Base-by-base conservation (phyloP, 2,888 invertebrate genomes). In the Sesamia inferens region DNA sequence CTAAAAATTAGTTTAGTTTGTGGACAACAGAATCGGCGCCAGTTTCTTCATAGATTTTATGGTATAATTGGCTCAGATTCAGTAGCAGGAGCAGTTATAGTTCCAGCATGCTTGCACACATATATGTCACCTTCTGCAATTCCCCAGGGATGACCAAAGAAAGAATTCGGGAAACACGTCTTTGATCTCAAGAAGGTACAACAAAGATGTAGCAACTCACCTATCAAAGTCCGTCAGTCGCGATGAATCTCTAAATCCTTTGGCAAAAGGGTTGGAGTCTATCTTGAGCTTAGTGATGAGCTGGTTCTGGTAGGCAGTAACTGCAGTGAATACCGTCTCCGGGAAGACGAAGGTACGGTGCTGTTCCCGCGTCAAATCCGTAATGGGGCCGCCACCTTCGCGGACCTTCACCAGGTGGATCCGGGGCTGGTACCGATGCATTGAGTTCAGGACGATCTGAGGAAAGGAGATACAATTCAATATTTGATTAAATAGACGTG, bases 231-330 rank as follows among this genome's bases (percentile, higher is more conserved):
- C 99, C 67, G 98, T 98, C 82, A 99, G 97, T 88, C 99, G 97
- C 62, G 99, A 99, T 16, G 99, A 99, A 95, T 99, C 99, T 88
- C 99, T 96, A 94, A 99, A 99, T 71, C 99, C 99, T 96, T 99
- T 99, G 82, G 99, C 99, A 93, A 99, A 99, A 70, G 99, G 99
- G 94, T 99, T 99, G 92, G 99, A 99, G 97, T 99, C 99, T 90
- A 99, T 99, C 97, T 99, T 99, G 93, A 99, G 96, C 94, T 99
- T 99, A 70, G 99, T 99, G 92, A 99, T 99, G 97, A 99, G 97
- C 96, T 99, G 99, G 96, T 99, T 99, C 96, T 99, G 99, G 96
- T 99, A 99, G 54, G 99, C 99, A 55, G 99, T 99, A 86, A 99
- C 99, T 54, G 99, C 99, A 63, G 99, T 99, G 97, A 99, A 99